phyloP scores from a whole-genome alignment of 2,113 vertebrate genomes.

The Plotosus lineatus region DNA sequence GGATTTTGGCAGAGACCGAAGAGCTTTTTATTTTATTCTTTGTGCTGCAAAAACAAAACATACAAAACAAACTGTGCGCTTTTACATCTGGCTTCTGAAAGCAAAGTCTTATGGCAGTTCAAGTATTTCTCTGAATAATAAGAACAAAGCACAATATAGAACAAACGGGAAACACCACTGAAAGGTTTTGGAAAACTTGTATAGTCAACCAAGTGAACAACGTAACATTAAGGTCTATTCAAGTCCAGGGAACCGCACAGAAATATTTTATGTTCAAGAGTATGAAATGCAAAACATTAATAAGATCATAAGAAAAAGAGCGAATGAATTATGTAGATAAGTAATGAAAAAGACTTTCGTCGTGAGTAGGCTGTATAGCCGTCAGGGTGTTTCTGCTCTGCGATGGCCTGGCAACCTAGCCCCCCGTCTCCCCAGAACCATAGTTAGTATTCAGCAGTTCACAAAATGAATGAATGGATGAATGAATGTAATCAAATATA shows the following conservation, averaged over 20 bases:
- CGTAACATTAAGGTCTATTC: too few species aligned
- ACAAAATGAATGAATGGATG: too few species aligned
- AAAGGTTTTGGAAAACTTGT: background rate
- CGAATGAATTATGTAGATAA: too few species aligned
- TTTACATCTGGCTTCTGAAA: conserved; percentile 47
- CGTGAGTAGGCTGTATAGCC: too few species aligned
- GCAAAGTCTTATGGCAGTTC: conserved; percentile 22
- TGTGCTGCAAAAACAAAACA: conserved; percentile 41
- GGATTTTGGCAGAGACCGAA: conserved; percentile 31
- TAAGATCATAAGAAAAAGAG: background rate
- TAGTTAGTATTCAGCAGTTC: too few species aligned
- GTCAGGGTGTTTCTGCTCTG: too few species aligned
- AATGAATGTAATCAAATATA: too few species aligned
- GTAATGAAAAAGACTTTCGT: too few species aligned
- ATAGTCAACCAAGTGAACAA: background rate
- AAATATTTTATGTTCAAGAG: background rate
- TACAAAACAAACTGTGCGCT: conserved; percentile 22
- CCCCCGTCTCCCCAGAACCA: too few species aligned
- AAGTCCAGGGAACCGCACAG: background rate
- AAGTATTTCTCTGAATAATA: background rate
- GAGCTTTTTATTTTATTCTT: conserved; percentile 25
- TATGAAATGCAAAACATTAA: background rate
- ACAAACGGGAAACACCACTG: background rate
- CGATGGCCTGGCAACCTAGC: too few species aligned
- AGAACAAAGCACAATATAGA: conserved; percentile 15